These are phyloP conservation scores for Cecropterus lyciades DNA, from an alignment of 1,140 invertebrate species.

Conservation along the genomic window DNA sequence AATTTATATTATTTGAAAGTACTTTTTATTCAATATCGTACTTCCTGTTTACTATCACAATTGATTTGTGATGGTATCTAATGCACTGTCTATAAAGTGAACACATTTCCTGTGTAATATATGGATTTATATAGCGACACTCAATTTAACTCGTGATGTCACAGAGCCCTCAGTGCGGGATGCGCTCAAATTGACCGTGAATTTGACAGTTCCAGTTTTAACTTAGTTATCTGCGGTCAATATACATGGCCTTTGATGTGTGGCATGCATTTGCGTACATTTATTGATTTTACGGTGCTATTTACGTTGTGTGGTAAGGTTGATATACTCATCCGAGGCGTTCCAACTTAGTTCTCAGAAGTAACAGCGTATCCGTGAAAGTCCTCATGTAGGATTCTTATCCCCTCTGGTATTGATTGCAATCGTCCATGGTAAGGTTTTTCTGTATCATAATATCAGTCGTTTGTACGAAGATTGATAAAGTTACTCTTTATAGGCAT, in stretches of 20 bases:
- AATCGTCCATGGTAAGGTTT: too few relatives aligned
- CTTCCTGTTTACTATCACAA: background rate
- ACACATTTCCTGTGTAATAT: constrained; percentile 7
- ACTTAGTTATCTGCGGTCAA: constrained; percentile 27
- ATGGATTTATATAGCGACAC: constrained; percentile 11
- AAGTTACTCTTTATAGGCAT: too few relatives aligned
- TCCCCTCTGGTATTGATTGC: too few relatives aligned
- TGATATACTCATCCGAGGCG: too few relatives aligned
- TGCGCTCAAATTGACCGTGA: constrained; percentile 31
- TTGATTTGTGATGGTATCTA: background rate
- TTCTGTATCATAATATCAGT: too few relatives aligned
- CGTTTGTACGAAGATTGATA: too few relatives aligned
- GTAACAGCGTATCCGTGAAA: too few relatives aligned
- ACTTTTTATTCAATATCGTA: too few relatives aligned
- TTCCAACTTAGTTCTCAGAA: too few relatives aligned
- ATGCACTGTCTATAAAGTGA: constrained; percentile 4
- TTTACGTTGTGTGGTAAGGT: too few relatives aligned
- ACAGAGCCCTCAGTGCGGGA: constrained; percentile 3
- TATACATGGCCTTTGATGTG: constrained; percentile 22
- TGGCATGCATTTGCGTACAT: background rate
- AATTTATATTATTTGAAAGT: too few relatives aligned
- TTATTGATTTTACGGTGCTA: background rate
- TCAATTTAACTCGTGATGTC: constrained; percentile 32
- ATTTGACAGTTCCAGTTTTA: constrained; percentile 33
- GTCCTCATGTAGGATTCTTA: too few relatives aligned